Conservation (phyloP, 2,113 vertebrate genomes). For the Lycocorax pyrrhopterus region DNA sequence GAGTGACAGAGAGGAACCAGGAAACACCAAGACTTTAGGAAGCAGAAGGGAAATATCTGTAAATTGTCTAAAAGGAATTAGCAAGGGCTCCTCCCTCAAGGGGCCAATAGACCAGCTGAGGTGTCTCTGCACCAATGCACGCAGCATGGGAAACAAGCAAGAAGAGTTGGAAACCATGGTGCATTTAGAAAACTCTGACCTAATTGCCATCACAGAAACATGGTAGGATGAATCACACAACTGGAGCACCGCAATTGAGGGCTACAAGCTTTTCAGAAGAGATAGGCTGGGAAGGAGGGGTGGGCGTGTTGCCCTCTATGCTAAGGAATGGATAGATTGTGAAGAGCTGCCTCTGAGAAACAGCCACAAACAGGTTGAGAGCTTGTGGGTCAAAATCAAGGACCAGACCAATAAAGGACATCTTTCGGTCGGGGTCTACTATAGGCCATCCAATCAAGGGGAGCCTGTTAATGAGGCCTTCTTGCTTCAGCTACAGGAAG, state of each 20-base stretch:
- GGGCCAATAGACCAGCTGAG: not conserved
- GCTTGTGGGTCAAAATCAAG: too few relatives aligned
- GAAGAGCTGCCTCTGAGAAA: not conserved
- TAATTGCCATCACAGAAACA: not conserved
- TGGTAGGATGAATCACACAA: not conserved
- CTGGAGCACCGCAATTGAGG: not conserved
- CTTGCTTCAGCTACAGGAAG: too few relatives aligned
- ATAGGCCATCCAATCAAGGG: too few relatives aligned
- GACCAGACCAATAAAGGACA: too few relatives aligned
- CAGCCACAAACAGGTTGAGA: too few relatives aligned
- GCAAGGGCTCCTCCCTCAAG: not conserved
- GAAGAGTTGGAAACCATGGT: not conserved
- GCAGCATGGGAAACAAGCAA: not conserved
- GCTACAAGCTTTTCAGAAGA: not conserved
- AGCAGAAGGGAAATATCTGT: not conserved
- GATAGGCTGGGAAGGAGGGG: too few relatives aligned
- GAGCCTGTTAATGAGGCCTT: too few relatives aligned
- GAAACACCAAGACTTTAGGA: not conserved
- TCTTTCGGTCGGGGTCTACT: too few relatives aligned
- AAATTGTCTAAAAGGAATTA: not conserved
- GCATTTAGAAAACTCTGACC: not conserved
- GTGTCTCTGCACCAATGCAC: not conserved
- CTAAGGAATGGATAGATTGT: not conserved
- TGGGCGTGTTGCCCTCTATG: not conserved
- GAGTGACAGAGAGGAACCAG: not conserved